Conservation (phyloP, 1,140 invertebrate genomes). For the Trissolcus basalis region DNA sequence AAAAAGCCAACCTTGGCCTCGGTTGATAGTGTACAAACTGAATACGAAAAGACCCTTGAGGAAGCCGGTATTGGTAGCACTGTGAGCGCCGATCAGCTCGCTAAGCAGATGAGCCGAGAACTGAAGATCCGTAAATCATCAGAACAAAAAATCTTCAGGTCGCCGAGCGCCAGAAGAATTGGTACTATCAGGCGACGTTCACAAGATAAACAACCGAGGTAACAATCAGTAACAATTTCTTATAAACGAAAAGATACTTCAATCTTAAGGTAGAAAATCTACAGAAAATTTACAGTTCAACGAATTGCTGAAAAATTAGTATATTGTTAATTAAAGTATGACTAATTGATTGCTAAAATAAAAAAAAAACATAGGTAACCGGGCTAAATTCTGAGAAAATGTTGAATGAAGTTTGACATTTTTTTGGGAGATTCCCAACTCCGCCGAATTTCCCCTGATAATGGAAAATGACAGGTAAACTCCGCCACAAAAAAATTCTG, state of each 20-base stretch:
- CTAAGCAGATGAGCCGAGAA: conserved; percentile 82
- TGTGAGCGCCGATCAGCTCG: conserved; percentile 82
- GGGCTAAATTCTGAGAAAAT: no score
- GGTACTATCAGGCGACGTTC: conserved; percentile 83
- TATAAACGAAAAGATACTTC: not conserved
- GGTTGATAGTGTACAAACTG: conserved; percentile 79
- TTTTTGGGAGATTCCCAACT: no score
- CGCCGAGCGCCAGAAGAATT: conserved; percentile 87
- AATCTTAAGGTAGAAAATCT: no score
- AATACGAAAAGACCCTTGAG: conserved; percentile 84
- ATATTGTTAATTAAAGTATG: no score
- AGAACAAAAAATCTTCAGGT: conserved; percentile 84
- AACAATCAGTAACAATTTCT: conserved; percentile 13
- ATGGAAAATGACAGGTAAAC: no score
- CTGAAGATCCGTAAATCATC: conserved; percentile 82
- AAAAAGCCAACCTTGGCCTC: conserved; percentile 57
- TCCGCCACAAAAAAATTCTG: no score
- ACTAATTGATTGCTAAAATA: no score
- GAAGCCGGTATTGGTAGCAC: conserved; percentile 79
- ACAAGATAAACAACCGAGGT: conserved; percentile 74
- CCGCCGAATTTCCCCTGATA: no score
- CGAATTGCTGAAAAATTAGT: no score
- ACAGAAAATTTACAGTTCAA: no score
- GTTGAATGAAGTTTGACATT: no score
- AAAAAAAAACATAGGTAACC: no score